A percentile compares a stretch with the other conserved stretches of the same genome.
Conservation (phyloP, 2,797 vertebrate genomes). For the Eutrigla gurnardus region DNA sequence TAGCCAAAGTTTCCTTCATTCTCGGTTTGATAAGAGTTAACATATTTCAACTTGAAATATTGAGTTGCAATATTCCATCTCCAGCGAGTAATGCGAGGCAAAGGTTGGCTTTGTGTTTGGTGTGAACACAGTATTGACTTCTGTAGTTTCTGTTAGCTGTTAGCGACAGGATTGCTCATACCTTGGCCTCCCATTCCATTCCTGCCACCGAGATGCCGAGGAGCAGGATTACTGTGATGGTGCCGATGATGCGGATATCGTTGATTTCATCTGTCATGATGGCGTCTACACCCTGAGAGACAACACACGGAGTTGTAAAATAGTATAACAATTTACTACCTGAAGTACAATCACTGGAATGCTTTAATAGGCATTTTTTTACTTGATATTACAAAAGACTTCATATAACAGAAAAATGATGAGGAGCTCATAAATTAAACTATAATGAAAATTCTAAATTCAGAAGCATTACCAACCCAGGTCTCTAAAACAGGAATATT, state of each 20-base stretch:
- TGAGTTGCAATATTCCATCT: too few species aligned
- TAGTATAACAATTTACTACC: background rate
- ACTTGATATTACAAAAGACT: background rate
- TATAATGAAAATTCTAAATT: background rate
- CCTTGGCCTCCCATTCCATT: conserved; percentile 99
- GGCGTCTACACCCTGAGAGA: conserved; percentile 80
- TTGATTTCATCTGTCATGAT: conserved; percentile 91
- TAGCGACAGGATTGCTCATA: conserved; percentile 58
- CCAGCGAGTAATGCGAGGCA: too few species aligned
- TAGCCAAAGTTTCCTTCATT: too few species aligned
- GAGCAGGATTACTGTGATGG: conserved; percentile 93
- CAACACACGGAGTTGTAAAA: background rate
- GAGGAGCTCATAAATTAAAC: background rate
- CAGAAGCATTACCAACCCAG: background rate
- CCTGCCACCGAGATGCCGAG: conserved; percentile 97
- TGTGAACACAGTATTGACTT: too few species aligned
- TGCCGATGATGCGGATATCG: conserved; percentile 95
- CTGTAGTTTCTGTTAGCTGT: background rate
- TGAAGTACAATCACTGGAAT: background rate
- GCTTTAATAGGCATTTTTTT: background rate
- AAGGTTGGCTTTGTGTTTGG: too few species aligned
- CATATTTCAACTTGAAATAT: too few species aligned
- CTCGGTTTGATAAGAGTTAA: too few species aligned
- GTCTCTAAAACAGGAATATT: background rate
- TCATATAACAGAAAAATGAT: background rate